Evolutionary conservation across 2,113 vertebrate genomes (phyloP).

Genomic region (Macrotis lagotis): DNA sequence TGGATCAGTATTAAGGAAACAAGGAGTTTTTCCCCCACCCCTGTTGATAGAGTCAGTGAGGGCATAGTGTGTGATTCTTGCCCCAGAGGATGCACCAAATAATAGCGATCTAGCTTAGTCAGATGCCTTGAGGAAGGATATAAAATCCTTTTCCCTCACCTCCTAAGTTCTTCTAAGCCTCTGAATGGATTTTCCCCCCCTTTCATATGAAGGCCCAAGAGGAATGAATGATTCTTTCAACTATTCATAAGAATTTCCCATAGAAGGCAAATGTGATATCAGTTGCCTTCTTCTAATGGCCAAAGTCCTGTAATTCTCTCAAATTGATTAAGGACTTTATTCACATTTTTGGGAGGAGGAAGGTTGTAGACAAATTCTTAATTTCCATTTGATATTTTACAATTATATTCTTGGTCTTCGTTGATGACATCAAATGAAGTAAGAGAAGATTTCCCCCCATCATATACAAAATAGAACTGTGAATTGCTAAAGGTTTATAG

Average conservation of each 20-base stretch:
- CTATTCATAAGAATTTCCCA: neutral
- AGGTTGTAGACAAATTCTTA: neutral
- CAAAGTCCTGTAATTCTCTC: neutral
- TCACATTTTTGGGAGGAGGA: too few species aligned
- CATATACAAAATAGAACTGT: neutral
- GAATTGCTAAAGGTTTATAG: too few species aligned
- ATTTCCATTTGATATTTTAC: neutral
- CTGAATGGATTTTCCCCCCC: neutral
- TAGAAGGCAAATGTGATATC: neutral
- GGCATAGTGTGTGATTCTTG: neutral
- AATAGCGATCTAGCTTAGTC: neutral
- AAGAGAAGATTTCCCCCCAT: neutral
- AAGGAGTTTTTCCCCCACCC: neutral
- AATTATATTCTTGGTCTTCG: neutral
- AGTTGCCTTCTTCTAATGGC: neutral
- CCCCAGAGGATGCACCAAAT: neutral
- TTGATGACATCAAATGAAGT: neutral
- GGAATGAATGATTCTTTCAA: neutral
- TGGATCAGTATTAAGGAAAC: neutral
- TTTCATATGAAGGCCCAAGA: neutral
- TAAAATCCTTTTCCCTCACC: neutral
- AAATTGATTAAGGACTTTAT: neutral
- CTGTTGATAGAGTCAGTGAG: neutral
- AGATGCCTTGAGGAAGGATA: neutral
- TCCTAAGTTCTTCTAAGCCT: neutral